Base-by-base conservation (phyloP, 2,797 vertebrate genomes). In the Fundulus diaphanus region DNA sequence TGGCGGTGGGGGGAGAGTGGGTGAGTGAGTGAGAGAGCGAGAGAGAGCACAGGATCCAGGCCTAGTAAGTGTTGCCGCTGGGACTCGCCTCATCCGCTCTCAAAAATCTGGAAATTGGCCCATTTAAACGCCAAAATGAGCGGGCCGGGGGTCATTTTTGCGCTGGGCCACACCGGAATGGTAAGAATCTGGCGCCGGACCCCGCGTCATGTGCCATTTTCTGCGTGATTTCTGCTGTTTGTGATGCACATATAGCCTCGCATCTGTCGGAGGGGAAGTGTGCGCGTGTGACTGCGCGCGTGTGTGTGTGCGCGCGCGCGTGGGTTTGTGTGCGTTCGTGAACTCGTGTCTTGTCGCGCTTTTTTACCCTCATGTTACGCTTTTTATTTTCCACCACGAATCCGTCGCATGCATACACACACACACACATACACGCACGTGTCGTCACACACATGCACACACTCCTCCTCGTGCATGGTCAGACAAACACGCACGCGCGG, bases 41-140 rank as follows among this genome's bases (percentile, higher is more conserved):
- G 88, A 90, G 91, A 90, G 92, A 48, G 87, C 89, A 92, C 91
- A 92, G 95, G 94, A 95, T 95, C 93, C 93, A 85, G 95, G 95
- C 95, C 95, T 96, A 96, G 94, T 92, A 90, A 35, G 90, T 95
- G 79, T 83, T 88, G 92, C 92, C 86, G 93, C 92, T 76, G 90
- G 94, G 92, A 94, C 92, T 95, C 88, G 93, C 89, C 89, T 92
- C 90, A 94, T 94, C 93, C 93, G 90, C 93, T 93, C 86, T 94
- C 95, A 96, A 91, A 95, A 93, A 94, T 91, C 82, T 65, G 90
- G 77, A 91, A 92, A 90, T 94, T 90, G 80, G 82, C 90, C 68
- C 91, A 82, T 92, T 94, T 91, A 84, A 67, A 83, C 74, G 74
- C 33, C 82, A 74, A 71, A 88, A 93, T 91, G 92, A 82, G 70